Conservation (phyloP, 1,140 invertebrate genomes). For the Temnothorax curvispinosus region DNA sequence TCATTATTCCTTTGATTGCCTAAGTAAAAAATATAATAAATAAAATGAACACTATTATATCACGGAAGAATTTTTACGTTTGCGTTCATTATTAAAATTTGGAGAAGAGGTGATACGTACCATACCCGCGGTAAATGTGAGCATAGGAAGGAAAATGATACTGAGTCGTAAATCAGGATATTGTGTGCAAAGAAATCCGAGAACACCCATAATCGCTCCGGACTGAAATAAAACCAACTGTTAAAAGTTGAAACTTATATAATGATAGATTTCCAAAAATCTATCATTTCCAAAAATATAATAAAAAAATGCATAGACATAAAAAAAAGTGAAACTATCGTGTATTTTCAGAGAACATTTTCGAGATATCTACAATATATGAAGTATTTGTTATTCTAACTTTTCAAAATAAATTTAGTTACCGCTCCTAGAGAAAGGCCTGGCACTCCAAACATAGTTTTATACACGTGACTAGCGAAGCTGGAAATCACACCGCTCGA, state of each 20-base stretch:
- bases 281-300: not conserved
- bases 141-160: slow-evolving; percentile 95
- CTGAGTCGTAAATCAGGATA: slow-evolving; percentile 94
- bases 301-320: not conserved
- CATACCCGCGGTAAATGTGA: slow-evolving; percentile 93
- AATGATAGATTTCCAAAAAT: not conserved
- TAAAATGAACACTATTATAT: not conserved
- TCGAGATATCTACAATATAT: not conserved
- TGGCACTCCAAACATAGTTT: slow-evolving; percentile 88
- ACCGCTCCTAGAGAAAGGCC: slow-evolving; percentile 96
- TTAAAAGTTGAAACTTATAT: not conserved
- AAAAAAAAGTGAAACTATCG: not conserved
- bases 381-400: slow-evolving; percentile 34
- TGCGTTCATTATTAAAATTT: not conserved
- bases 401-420: slow-evolving; percentile 83
- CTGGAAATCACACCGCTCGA: slow-evolving; percentile 95
- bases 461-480: slow-evolving; percentile 93
- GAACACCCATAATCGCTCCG: slow-evolving; percentile 96
- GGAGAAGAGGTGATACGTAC: slow-evolving; percentile 86
- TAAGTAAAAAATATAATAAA: slow-evolving; percentile 81
- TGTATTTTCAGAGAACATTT: not conserved
- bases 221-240: slow-evolving; percentile 88
- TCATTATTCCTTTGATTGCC: slow-evolving; percentile 95
- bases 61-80: slow-evolving; percentile 53
- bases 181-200: slow-evolving; percentile 94